phyloP scores from a whole-genome alignment of 2,888 invertebrate species.

The Hypolimnas misippus region DNA sequence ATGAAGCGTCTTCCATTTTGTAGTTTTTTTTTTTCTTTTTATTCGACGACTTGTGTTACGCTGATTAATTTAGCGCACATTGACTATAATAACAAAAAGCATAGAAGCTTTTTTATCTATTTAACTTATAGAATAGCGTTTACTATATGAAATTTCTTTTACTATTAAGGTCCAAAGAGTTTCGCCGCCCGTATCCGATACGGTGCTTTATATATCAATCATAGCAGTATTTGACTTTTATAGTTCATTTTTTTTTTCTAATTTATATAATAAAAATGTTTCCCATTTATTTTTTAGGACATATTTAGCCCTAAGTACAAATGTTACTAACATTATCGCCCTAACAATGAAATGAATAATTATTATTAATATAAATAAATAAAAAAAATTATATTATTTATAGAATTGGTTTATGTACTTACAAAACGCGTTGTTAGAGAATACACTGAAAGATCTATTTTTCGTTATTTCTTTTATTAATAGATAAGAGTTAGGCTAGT shows the following conservation, averaged over 20 bases:
- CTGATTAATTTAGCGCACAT: slow-evolving; percentile 65
- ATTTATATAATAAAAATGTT: slow-evolving; percentile 45
- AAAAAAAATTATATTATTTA: slow-evolving; percentile 60
- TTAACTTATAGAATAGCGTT: slow-evolving; percentile 56
- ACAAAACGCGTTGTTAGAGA: slow-evolving; percentile 51
- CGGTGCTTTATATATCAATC: slow-evolving; percentile 57
- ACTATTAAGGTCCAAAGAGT: slow-evolving; percentile 78
- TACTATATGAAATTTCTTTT: slow-evolving; percentile 68
- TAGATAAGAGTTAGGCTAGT: slow-evolving; percentile 45
- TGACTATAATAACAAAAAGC: slow-evolving; percentile 59
- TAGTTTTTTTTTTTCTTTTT: slow-evolving; percentile 51
- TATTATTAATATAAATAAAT: slow-evolving; percentile 6
- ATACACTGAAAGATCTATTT: slow-evolving; percentile 44
- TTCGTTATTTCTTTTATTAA: slow-evolving; percentile 43
- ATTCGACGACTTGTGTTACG: slow-evolving; percentile 52
- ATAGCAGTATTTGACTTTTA: slow-evolving; percentile 71
- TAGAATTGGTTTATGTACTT: slow-evolving; percentile 79
- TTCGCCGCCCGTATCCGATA: slow-evolving; percentile 63
- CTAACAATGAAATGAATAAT: slow-evolving; percentile 53
- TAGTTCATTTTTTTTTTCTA: slow-evolving; percentile 50
- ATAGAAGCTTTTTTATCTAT: slow-evolving; percentile 63
- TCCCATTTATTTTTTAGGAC: slow-evolving; percentile 60
- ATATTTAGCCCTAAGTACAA: slow-evolving; percentile 74
- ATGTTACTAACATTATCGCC: slow-evolving; percentile 69
- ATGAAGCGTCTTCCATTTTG: slow-evolving; percentile 70